These are phyloP conservation scores for Gymnodraco acuticeps DNA, from an alignment of 2,797 vertebrate genomes.

Conservation along the genomic window DNA sequence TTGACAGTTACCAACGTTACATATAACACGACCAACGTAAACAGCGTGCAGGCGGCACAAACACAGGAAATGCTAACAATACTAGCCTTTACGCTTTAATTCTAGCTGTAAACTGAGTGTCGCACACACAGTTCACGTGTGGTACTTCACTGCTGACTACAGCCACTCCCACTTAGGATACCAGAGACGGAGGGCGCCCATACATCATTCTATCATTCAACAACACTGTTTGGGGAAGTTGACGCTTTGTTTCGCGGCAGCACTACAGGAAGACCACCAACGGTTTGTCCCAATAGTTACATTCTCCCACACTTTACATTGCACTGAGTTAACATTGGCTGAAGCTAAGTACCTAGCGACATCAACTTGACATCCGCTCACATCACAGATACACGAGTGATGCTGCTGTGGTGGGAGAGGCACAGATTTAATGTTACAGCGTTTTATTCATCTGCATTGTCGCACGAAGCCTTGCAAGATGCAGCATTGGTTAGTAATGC, in stretches of 20 bases:
- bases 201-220: constrained; percentile 2
- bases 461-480: constrained; percentile 7
- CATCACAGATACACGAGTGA: constrained; percentile 56
- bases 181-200: constrained; percentile 28
- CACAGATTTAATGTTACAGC: constrained; percentile 52
- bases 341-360: constrained; percentile 54
- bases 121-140: constrained; percentile 64
- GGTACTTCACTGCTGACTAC: constrained; percentile 47
- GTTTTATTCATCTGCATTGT: constrained; percentile 40
- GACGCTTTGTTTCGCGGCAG: not conserved
- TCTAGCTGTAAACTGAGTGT: constrained; percentile 42
- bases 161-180: constrained; percentile 75
- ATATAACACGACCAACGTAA: not conserved
- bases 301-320: not conserved
- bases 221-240: not conserved
- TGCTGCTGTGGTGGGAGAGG: constrained; percentile 63
- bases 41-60: constrained; percentile 1
- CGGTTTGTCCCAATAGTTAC: not conserved
- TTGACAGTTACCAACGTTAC: not conserved
- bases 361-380: constrained; percentile 67
- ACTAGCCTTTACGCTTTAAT: constrained; percentile 5
- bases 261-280: not conserved
- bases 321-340: constrained; percentile 20
- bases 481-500: constrained; percentile 6
- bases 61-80: constrained; percentile 22